Percentiles rank a stretch among this genome's conserved stretches.
Conservation (phyloP, 2,797 vertebrate genomes). For the Labeo calbasu region DNA sequence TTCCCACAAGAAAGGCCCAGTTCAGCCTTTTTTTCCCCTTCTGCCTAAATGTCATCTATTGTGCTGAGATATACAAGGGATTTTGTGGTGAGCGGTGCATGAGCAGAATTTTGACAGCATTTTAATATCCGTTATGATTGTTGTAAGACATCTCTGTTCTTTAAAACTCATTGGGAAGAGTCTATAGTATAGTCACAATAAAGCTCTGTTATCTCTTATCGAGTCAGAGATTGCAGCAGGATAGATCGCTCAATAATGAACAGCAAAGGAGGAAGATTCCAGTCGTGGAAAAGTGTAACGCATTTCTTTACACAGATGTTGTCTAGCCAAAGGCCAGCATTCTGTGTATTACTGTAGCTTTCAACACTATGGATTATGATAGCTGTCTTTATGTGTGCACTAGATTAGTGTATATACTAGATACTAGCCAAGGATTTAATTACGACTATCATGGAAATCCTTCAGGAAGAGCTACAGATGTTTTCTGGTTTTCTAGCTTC, state of each 20-base stretch:
- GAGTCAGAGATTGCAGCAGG: constrained; percentile 9
- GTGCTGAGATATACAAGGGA: constrained; percentile 58
- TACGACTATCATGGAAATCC: constrained; percentile 19
- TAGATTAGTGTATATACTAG: constrained; percentile 40
- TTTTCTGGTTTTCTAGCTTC: not conserved
- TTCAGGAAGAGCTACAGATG: not conserved
- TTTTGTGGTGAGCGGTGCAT: constrained; percentile 53
- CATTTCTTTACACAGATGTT: constrained; percentile 11
- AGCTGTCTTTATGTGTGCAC: constrained; percentile 17
- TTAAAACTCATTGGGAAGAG: constrained; percentile 22
- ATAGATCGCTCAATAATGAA: constrained; percentile 25
- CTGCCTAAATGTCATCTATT: constrained; percentile 57
- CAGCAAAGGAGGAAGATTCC: constrained; percentile 5
- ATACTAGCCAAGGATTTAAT: constrained; percentile 38
- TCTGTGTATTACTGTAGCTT: constrained; percentile 2
- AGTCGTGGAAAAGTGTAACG: not conserved
- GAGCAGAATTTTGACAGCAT: constrained; percentile 59
- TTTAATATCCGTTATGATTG: constrained; percentile 52
- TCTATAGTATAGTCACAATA: constrained; percentile 24
- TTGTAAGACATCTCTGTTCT: constrained; percentile 46
- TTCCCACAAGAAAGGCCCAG: constrained; percentile 82
- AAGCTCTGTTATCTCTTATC: constrained; percentile 1
- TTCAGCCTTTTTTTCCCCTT: constrained; percentile 70
- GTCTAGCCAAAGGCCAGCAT: constrained; percentile 1
- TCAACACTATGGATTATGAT: constrained; percentile 29